Evolutionary conservation across 2,797 vertebrate species (phyloP), one percentile per base, ranked within the genome.

Genomic region (Limosa lapponica): DNA sequence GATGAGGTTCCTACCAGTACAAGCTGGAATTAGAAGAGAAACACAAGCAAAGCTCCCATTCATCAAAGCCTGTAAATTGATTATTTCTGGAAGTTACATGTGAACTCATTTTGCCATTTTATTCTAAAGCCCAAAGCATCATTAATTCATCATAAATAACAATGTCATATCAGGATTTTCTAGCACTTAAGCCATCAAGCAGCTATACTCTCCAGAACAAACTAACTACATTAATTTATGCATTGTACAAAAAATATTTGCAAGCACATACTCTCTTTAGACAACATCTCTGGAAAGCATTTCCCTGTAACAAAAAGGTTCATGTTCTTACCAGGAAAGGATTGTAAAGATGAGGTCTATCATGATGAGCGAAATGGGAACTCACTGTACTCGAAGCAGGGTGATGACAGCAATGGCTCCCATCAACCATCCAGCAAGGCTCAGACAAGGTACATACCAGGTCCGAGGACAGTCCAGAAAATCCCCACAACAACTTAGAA

Each of bases 391-490:
- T 13, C 1, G 0, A 27, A 73, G 13, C 23, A 82, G 23, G 4
- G 12, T 10, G 10, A 12, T 25, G 23, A 62, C 34, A 48, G 18
- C 22, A 30, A 16, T 2, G 6, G 4, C 9, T 44, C 23, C 51
- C 34, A 13, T 34, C 51, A 65, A 25, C 6, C n/a, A 24, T 10
- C 36, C 44, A 27, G 2, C 0, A 0, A 55, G 22, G 8, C 77
- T 12, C 23, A 78, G 7, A 10, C 10, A 54, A 4, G 0, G 0
- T 18, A 57, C 2, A 6, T 0, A 0, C 8, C 32, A 28, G 0
- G 0, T 8, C 72, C 51, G 4, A 48, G 1, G 0, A 10, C n/a
- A 78, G 25, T 16, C 36, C 6, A 48, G 6, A 1, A 46, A 30
- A 54, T 0, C 4, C 25, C 6, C 30, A 8, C 11, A 58, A 6